Percentiles rank a stretch among this genome's conserved stretches.
Evolutionary conservation across 2,113 vertebrate species (phyloP).

Genomic region (Bungarus multicinctus): DNA sequence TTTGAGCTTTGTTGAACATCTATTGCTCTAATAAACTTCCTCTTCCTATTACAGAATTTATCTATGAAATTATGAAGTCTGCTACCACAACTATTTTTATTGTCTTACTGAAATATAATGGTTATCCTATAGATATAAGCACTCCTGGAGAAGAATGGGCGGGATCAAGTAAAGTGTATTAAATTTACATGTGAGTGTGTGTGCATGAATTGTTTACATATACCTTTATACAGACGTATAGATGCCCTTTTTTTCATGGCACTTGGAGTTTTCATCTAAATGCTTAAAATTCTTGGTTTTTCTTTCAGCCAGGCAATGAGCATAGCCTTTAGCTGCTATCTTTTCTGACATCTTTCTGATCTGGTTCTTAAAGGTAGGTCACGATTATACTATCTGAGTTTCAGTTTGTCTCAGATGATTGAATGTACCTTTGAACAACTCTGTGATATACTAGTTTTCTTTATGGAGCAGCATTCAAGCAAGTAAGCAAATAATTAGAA

Average conservation of each 20-base stretch:
- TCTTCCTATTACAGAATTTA: neutral
- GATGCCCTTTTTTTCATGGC: neutral
- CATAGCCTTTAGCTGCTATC: neutral
- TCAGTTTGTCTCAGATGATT: neutral
- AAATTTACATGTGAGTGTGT: too few relatives aligned
- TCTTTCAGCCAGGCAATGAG: neutral
- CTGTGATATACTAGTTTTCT: neutral
- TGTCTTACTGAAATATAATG: neutral
- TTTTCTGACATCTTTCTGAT: neutral
- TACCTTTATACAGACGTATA: neutral
- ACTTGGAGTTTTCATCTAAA: neutral
- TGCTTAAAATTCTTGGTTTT: neutral
- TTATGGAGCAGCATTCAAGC: neutral
- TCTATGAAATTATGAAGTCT: neutral
- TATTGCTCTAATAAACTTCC: neutral
- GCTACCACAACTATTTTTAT: neutral
- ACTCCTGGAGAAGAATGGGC: neutral
- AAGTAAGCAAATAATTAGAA: neutral
- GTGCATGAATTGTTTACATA: neutral
- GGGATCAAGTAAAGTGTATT: neutral
- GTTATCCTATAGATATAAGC: neutral
- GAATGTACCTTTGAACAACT: neutral
- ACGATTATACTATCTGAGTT: neutral
- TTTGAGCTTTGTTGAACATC: neutral
- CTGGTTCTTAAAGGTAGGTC: neutral